Evolutionary conservation across 2,888 invertebrate genomes (phyloP).

Genomic region (Pandemis cinnamomeana): DNA sequence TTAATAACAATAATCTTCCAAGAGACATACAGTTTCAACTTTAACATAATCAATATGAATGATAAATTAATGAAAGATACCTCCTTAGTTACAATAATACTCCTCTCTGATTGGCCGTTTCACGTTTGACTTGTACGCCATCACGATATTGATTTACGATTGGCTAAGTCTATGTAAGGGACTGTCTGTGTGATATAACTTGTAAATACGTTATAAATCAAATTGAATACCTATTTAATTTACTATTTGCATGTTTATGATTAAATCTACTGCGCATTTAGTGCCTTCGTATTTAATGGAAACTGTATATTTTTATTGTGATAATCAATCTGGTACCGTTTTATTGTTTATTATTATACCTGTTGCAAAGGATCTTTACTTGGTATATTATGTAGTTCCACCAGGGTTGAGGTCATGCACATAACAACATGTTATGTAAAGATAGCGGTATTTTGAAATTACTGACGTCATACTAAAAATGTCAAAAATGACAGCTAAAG

Average conservation of each 20-base stretch:
- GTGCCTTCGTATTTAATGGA: conserved; percentile 1
- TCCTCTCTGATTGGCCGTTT: conserved; percentile 54
- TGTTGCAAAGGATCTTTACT: too few relatives aligned
- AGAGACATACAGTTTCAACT: conserved; percentile 12
- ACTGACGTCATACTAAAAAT: too few relatives aligned
- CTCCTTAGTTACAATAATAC: conserved; percentile 35
- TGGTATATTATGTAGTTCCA: too few relatives aligned
- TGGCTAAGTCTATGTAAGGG: conserved; percentile 54
- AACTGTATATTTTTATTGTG: not conserved
- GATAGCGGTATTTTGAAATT: too few relatives aligned
- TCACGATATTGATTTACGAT: conserved; percentile 61
- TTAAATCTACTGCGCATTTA: conserved; percentile 12
- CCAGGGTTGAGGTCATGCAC: too few relatives aligned
- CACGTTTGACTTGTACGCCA: conserved; percentile 47
- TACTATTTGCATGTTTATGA: not conserved
- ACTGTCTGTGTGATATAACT: conserved; percentile 16
- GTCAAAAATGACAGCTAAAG: too few relatives aligned
- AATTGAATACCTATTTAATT: conserved; percentile 11
- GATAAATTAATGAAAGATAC: conserved; percentile 20
- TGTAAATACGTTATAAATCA: conserved; percentile 29
- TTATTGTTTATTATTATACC: too few relatives aligned
- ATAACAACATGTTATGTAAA: too few relatives aligned
- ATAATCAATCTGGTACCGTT: not conserved
- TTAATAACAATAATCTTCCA: conserved; percentile 18
- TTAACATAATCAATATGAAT: conserved; percentile 34